Conservation (phyloP, 2,113 vertebrate genomes). For the Neoarius graeffei region DNA sequence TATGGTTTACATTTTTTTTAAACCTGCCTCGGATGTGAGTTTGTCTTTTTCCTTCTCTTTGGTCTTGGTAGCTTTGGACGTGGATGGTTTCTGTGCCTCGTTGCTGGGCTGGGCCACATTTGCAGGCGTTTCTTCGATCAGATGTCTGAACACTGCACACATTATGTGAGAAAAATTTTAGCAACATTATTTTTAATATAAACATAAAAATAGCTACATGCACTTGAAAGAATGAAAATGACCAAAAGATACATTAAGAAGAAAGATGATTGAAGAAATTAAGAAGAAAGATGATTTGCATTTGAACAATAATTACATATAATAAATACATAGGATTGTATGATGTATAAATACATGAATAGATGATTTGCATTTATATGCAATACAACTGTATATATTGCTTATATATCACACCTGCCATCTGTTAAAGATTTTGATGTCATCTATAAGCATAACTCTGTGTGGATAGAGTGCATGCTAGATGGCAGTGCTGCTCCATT, state of each 20-base stretch:
- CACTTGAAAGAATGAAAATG: background rate
- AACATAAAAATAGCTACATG: too few species aligned
- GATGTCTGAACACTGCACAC: slow-evolving; percentile 65
- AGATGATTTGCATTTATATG: background rate
- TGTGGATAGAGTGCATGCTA: slow-evolving; percentile 52
- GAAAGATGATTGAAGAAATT: too few species aligned
- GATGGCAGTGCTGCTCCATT: slow-evolving; percentile 73
- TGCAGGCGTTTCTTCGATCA: slow-evolving; percentile 62
- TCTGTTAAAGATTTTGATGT: background rate
- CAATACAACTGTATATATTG: background rate
- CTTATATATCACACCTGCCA: background rate
- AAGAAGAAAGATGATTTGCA: too few species aligned
- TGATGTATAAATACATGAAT: too few species aligned
- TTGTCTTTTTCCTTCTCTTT: slow-evolving; percentile 72
- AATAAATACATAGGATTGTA: too few species aligned
- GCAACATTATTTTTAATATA: background rate
- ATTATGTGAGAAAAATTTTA: background rate
- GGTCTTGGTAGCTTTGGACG: slow-evolving; percentile 66
- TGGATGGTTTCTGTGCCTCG: slow-evolving; percentile 69
- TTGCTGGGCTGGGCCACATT: slow-evolving; percentile 45
- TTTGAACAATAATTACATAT: too few species aligned
- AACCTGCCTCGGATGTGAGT: slow-evolving; percentile 54
- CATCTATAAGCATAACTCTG: background rate
- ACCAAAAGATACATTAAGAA: background rate
- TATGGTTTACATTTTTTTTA: background rate